These are phyloP conservation scores for Drosophila helvetica DNA, from an alignment of 2,888 invertebrate species.

Conservation along the genomic window DNA sequence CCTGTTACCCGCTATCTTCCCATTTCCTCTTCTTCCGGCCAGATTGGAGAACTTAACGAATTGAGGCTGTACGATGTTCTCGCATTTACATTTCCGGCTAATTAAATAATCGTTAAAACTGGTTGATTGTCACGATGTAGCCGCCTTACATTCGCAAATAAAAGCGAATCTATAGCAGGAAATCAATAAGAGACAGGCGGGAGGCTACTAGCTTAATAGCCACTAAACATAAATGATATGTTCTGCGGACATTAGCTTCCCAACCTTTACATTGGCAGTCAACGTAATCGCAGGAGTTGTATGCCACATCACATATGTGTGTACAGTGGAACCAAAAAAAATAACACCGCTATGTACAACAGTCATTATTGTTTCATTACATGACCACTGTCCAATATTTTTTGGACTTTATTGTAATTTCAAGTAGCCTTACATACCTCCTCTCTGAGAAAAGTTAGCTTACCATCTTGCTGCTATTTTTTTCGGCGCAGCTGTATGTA, in stretches of 20 bases:
- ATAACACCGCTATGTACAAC: no score
- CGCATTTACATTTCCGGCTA: slow-evolving; percentile 67
- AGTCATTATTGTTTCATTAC: no score
- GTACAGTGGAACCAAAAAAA: no score
- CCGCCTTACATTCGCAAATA: slow-evolving; percentile 11
- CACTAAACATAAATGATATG: slow-evolving; percentile 5
- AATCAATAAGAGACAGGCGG: slow-evolving; percentile 16
- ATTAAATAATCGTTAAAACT: slow-evolving; percentile 61
- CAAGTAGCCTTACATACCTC: no score
- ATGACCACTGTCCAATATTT: no score
- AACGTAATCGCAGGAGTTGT: neutral
- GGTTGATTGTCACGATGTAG: slow-evolving; percentile 51
- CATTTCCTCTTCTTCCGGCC: neutral
- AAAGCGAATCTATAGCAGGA: slow-evolving; percentile 50
- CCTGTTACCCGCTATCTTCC: slow-evolving; percentile 5
- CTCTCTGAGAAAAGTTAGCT: no score
- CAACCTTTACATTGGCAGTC: neutral
- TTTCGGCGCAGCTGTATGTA: no score
- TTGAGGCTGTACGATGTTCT: slow-evolving; percentile 22
- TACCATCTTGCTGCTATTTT: no score
- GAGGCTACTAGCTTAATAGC: slow-evolving; percentile 21
- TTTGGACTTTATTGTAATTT: no score
- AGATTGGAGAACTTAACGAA: slow-evolving; percentile 12
- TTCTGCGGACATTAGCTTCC: neutral
- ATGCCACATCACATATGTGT: neutral